Evolutionary conservation across 2,888 invertebrate species (phyloP).

Genomic region (Sclerodermus sp.): DNA sequence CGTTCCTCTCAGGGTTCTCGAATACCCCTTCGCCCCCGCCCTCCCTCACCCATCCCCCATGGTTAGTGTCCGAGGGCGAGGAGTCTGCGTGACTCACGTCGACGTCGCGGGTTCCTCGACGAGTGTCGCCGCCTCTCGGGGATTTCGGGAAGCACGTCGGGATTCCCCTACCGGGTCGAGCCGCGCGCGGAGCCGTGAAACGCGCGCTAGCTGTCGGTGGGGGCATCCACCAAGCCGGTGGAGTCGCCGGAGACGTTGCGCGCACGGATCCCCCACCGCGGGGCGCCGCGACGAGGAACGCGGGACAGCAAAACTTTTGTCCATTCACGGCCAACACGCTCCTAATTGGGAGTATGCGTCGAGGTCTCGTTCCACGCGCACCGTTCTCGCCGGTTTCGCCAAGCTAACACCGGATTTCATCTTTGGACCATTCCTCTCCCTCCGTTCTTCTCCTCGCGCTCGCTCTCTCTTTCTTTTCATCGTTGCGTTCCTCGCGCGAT

Average conservation of each 20-base stretch:
- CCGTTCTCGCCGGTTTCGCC: slow-evolving; percentile 7
- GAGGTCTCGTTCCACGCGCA: slow-evolving; percentile 40
- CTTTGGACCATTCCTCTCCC: not conserved
- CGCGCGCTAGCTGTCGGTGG: slow-evolving; percentile 4
- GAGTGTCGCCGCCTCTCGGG: slow-evolving; percentile 54
- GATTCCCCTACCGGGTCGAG: slow-evolving; percentile 39
- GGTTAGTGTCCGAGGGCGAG: too few relatives aligned
- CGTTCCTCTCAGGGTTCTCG: slow-evolving; percentile 5
- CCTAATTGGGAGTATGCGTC: slow-evolving; percentile 46
- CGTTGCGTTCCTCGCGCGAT: too few relatives aligned
- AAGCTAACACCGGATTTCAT: not conserved
- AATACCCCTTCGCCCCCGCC: slow-evolving; percentile 10
- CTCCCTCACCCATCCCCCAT: slow-evolving; percentile 15
- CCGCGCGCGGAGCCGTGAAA: slow-evolving; percentile 14
- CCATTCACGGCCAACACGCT: slow-evolving; percentile 43
- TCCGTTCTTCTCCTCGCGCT: too few relatives aligned
- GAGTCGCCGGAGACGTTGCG: slow-evolving; percentile 10
- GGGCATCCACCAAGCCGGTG: not conserved
- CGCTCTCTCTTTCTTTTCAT: too few relatives aligned
- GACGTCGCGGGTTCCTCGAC: slow-evolving; percentile 35
- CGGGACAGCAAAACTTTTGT: slow-evolving; percentile 50
- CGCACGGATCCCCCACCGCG: slow-evolving; percentile 9
- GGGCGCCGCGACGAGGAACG: slow-evolving; percentile 11
- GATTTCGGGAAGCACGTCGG: slow-evolving; percentile 48
- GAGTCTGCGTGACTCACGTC: slow-evolving; percentile 50